A percentile compares a stretch with the other conserved stretches of the same genome.
phyloP scores from a whole-genome alignment of 1,140 invertebrate species.

The Halesus radiatus region DNA sequence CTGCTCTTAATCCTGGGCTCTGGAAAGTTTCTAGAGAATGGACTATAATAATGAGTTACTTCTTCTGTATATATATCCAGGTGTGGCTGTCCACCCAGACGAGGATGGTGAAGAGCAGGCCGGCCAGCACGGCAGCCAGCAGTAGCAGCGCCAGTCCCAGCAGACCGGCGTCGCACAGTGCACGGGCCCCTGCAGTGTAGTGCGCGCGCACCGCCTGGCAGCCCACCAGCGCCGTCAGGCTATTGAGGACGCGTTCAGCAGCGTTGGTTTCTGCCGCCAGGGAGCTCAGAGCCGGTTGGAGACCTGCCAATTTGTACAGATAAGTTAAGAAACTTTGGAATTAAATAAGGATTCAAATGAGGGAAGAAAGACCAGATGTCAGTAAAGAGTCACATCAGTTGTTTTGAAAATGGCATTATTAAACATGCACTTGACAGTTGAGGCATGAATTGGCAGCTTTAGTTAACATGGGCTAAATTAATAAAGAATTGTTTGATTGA shows the following conservation, averaged over 20 bases:
- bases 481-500: no score
- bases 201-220: slow-evolving; percentile 85
- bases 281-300: slow-evolving; percentile 80
- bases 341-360: no score
- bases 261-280: slow-evolving; percentile 80
- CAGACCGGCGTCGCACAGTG: slow-evolving; percentile 85
- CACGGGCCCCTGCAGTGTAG: slow-evolving; percentile 81
- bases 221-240: slow-evolving; percentile 79
- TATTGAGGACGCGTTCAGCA: slow-evolving; percentile 74
- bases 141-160: slow-evolving; percentile 88
- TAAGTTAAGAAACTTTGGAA: not conserved
- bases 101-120: slow-evolving; percentile 89
- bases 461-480: no score
- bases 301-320: slow-evolving; percentile 60
- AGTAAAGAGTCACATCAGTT: no score
- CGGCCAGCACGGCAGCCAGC: slow-evolving; percentile 85
- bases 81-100: slow-evolving; percentile 95
- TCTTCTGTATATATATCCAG: slow-evolving; percentile 96
- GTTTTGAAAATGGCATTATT: no score
- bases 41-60: slow-evolving; percentile 69
- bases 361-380: no score
- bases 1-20: no score
- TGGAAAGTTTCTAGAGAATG: no score
- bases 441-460: no score
- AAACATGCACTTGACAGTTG: no score